A percentile compares a stretch with the other conserved stretches of the same genome.
These are phyloP conservation scores for Mugil cephalus DNA, from an alignment of 2,113 vertebrate genomes.

Conservation along the genomic window DNA sequence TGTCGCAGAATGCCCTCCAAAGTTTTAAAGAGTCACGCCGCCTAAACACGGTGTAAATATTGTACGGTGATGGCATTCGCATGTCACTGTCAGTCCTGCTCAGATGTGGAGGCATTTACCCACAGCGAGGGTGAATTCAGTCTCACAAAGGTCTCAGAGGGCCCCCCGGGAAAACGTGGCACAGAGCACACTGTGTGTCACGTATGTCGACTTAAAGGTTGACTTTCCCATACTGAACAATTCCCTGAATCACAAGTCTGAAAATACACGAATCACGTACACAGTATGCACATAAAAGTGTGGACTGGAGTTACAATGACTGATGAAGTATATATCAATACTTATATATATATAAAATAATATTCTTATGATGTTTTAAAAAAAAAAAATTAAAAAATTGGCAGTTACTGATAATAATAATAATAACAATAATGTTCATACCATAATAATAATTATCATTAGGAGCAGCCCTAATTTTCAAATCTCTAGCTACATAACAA, in stretches of 20 bases:
- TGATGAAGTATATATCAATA: too few relatives aligned
- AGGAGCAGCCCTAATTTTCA: too few relatives aligned
- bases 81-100: constrained; percentile 66
- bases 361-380: too few relatives aligned
- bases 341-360: too few relatives aligned
- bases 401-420: too few relatives aligned
- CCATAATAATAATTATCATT: too few relatives aligned
- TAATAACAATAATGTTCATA: too few relatives aligned
- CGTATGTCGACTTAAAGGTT: background rate
- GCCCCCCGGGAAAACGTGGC: background rate
- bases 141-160: constrained; percentile 30
- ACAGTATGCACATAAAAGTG: too few relatives aligned
- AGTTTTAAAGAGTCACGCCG: constrained; percentile 41
- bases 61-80: constrained; percentile 37
- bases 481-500: too few relatives aligned
- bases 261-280: too few relatives aligned
- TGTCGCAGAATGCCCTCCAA: constrained; percentile 31
- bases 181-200: background rate
- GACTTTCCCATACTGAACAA: constrained; percentile 5
- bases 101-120: constrained; percentile 37
- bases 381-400: too few relatives aligned
- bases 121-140: constrained; percentile 19
- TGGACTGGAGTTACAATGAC: background rate
- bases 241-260: background rate
- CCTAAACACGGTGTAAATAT: constrained; percentile 51